Evolutionary conservation across 2,113 vertebrate species (phyloP).

Genomic region (Nansenia antarctica): DNA sequence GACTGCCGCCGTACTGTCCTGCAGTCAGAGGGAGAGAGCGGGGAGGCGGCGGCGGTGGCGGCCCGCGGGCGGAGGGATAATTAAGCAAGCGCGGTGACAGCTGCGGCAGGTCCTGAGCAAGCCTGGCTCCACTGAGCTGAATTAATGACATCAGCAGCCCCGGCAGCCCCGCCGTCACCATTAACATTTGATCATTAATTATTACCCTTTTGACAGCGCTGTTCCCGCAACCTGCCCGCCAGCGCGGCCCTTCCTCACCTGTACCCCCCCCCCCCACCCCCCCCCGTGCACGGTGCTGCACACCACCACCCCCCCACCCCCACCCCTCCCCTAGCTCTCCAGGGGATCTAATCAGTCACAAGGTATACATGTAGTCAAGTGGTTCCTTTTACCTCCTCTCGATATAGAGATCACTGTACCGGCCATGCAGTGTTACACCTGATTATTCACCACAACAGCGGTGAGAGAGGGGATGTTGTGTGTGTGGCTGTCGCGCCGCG

Average conservation of each 20-base stretch:
- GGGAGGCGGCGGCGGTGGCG: neutral
- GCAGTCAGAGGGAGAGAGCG: slow-evolving; percentile 46
- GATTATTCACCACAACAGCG: neutral
- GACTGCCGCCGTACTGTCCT: slow-evolving; percentile 78
- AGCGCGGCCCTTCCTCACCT: slow-evolving; percentile 34
- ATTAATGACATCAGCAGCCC: slow-evolving; percentile 90
- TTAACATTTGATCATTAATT: slow-evolving; percentile 69
- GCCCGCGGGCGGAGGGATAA: slow-evolving; percentile 85
- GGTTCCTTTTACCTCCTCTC: neutral
- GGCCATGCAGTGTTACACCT: neutral
- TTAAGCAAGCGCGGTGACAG: slow-evolving; percentile 90
- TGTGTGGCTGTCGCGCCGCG: slow-evolving; percentile 18
- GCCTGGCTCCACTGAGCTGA: slow-evolving; percentile 89
- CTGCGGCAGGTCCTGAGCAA: slow-evolving; percentile 87
- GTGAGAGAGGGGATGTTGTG: slow-evolving; percentile 8
- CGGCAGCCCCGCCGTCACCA: slow-evolving; percentile 62
- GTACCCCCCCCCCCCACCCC: slow-evolving; percentile 10
- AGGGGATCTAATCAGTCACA: neutral
- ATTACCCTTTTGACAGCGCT: slow-evolving; percentile 54
- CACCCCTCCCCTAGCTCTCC: neutral
- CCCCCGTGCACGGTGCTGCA: neutral
- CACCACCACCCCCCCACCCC: neutral
- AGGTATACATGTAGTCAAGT: neutral
- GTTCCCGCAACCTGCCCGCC: slow-evolving; percentile 7
- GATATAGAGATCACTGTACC: neutral